Conservation (phyloP, 2,888 invertebrate species). For the Lordiphosa fenestrarum region DNA sequence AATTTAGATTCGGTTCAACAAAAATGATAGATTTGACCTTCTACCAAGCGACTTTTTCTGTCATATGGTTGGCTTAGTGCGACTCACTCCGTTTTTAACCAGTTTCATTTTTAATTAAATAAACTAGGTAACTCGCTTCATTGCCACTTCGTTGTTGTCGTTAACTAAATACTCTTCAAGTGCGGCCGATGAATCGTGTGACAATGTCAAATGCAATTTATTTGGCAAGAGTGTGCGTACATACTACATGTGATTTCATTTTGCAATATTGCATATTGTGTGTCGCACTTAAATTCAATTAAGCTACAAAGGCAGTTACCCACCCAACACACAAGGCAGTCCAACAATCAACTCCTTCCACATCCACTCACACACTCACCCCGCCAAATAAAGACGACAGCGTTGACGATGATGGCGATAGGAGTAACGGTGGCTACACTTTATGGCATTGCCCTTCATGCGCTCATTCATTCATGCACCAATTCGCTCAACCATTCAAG, state of each 20-base stretch:
- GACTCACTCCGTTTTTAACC: too few relatives aligned
- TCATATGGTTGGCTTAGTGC: too few relatives aligned
- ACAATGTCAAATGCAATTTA: slow-evolving; percentile 64
- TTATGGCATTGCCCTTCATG: slow-evolving; percentile 44
- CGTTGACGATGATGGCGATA: slow-evolving; percentile 5
- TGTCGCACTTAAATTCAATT: slow-evolving; percentile 72
- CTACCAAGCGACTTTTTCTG: too few relatives aligned
- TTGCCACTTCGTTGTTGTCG: not conserved
- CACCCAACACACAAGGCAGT: slow-evolving; percentile 12
- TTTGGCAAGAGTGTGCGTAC: slow-evolving; percentile 9
- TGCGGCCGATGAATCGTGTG: slow-evolving; percentile 46
- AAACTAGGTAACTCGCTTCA: too few relatives aligned
- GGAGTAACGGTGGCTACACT: slow-evolving; percentile 25
- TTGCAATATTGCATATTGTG: slow-evolving; percentile 73
- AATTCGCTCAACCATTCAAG: slow-evolving; percentile 54
- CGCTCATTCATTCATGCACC: slow-evolving; percentile 50
- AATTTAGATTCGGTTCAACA: too few relatives aligned
- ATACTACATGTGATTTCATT: slow-evolving; percentile 39
- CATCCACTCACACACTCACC: not conserved
- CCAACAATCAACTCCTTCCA: not conserved
- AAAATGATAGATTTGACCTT: too few relatives aligned
- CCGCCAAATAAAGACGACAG: not conserved
- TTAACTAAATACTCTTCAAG: slow-evolving; percentile 11
- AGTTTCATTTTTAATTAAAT: too few relatives aligned
- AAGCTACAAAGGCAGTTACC: slow-evolving; percentile 66